phyloP scores from a whole-genome alignment of 2,888 invertebrate genomes.

The Lochmaea crataegi region DNA sequence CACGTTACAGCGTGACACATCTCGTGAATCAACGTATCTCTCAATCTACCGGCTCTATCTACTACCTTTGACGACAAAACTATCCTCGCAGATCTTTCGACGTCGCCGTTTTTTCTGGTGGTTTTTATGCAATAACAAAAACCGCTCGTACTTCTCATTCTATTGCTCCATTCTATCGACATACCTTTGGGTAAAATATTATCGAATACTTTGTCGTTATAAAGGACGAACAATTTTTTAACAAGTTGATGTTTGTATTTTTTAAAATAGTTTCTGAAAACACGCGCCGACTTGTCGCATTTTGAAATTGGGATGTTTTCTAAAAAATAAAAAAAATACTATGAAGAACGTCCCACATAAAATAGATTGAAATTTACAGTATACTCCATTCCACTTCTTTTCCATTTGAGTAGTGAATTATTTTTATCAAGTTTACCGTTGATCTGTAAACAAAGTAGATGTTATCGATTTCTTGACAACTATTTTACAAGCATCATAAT shows the following conservation, averaged over 20 bases:
- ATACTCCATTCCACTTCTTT: too few species aligned
- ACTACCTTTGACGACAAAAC: slow-evolving; percentile 87
- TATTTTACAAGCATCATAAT: too few species aligned
- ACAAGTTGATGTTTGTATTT: slow-evolving; percentile 75
- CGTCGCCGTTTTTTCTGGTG: slow-evolving; percentile 61
- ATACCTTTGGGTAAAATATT: slow-evolving; percentile 75
- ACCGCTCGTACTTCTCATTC: slow-evolving; percentile 87
- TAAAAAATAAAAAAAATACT: slow-evolving; percentile 54
- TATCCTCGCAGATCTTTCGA: slow-evolving; percentile 72
- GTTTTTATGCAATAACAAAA: slow-evolving; percentile 53
- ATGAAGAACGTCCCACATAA: slow-evolving; percentile 19
- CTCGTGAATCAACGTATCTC: slow-evolving; percentile 94
- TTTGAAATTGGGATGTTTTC: slow-evolving; percentile 69
- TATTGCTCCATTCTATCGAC: slow-evolving; percentile 82
- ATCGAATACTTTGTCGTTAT: slow-evolving; percentile 81
- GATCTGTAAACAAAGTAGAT: too few species aligned
- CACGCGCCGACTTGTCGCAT: slow-evolving; percentile 76
- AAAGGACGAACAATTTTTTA: slow-evolving; percentile 75
- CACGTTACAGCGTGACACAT: slow-evolving; percentile 96
- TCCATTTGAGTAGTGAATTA: too few species aligned
- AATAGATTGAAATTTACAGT: neutral
- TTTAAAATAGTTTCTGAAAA: slow-evolving; percentile 77
- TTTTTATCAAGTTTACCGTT: too few species aligned
- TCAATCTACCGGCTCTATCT: slow-evolving; percentile 81
- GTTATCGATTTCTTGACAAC: too few species aligned